Conservation (phyloP, 2,113 vertebrate species). For the Camelus bactrianus region DNA sequence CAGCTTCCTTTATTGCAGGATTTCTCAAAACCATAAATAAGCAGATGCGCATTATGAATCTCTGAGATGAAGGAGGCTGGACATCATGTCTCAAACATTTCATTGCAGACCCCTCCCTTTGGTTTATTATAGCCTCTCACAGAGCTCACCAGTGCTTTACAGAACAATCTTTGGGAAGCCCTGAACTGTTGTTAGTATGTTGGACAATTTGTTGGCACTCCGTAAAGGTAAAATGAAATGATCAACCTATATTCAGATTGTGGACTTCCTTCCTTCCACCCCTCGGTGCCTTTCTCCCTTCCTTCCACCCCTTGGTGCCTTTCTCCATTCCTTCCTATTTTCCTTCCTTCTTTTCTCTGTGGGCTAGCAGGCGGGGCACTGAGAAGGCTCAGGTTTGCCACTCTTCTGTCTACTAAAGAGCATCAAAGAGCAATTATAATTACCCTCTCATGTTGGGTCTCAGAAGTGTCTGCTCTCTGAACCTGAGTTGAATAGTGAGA, state of each 20-base stretch:
- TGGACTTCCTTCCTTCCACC: background rate
- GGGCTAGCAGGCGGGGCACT: background rate
- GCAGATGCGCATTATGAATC: background rate
- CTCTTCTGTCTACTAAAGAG: background rate
- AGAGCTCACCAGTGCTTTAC: background rate
- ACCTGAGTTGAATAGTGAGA: background rate
- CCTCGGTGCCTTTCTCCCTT: background rate
- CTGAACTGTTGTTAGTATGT: background rate
- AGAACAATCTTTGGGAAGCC: background rate
- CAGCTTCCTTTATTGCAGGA: background rate
- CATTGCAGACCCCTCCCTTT: background rate
- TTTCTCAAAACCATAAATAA: slow-evolving; percentile 3
- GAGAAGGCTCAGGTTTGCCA: background rate
- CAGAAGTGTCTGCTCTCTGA: background rate
- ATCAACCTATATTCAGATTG: background rate
- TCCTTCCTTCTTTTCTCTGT: background rate
- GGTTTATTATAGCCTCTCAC: background rate
- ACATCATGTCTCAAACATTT: background rate
- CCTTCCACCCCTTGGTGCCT: accelerated
- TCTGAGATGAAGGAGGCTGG: background rate
- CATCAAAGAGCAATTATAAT: background rate
- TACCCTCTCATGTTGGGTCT: background rate
- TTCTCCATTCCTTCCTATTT: too few relatives aligned
- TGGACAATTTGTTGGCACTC: background rate
- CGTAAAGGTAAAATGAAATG: background rate